Evolutionary conservation across 2,113 vertebrate species (phyloP).

Genomic region (Prunella himalayana): DNA sequence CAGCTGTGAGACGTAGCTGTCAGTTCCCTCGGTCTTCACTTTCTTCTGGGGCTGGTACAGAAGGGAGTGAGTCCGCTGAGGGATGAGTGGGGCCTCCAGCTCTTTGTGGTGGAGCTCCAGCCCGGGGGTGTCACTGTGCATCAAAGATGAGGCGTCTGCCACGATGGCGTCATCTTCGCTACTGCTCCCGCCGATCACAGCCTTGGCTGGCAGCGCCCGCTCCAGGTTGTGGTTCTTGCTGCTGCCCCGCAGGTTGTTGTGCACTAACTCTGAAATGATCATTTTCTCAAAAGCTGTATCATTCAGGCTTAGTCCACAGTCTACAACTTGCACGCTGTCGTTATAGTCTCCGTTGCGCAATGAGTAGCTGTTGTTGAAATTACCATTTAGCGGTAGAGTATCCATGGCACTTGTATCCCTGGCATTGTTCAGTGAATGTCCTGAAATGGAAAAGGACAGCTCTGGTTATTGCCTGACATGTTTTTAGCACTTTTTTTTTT

Average conservation of each 20-base stretch:
- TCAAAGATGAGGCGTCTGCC: slow-evolving; percentile 89
- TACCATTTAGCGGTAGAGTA: slow-evolving; percentile 99
- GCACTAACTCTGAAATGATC: slow-evolving; percentile 99
- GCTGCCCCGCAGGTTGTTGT: slow-evolving; percentile 96
- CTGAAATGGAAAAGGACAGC: slow-evolving; percentile 79
- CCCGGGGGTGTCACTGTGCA: slow-evolving; percentile 84
- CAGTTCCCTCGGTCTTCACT: slow-evolving; percentile 84
- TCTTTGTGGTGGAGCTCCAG: slow-evolving; percentile 90
- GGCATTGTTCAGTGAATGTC: slow-evolving; percentile 99
- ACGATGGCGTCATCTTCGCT: slow-evolving; percentile 90
- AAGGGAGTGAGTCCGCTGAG: slow-evolving; percentile 99
- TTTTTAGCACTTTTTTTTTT: background rate
- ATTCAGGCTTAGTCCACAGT: slow-evolving; percentile 97
- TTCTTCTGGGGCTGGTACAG: slow-evolving; percentile 98
- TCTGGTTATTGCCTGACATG: slow-evolving; percentile 22
- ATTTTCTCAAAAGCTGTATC: slow-evolving; percentile 99
- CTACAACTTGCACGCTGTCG: slow-evolving; percentile 91
- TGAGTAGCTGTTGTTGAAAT: slow-evolving; percentile 99
- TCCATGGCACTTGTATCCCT: slow-evolving; percentile 99
- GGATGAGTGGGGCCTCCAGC: slow-evolving; percentile 95
- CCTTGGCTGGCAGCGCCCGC: slow-evolving; percentile 83
- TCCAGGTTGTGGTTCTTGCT: slow-evolving; percentile 90
- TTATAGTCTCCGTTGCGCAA: slow-evolving; percentile 93
- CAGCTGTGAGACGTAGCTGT: slow-evolving; percentile 87
- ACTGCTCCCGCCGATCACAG: slow-evolving; percentile 83